Conservation (phyloP, 1,140 invertebrate genomes). For the Wasmannia auropunctata region DNA sequence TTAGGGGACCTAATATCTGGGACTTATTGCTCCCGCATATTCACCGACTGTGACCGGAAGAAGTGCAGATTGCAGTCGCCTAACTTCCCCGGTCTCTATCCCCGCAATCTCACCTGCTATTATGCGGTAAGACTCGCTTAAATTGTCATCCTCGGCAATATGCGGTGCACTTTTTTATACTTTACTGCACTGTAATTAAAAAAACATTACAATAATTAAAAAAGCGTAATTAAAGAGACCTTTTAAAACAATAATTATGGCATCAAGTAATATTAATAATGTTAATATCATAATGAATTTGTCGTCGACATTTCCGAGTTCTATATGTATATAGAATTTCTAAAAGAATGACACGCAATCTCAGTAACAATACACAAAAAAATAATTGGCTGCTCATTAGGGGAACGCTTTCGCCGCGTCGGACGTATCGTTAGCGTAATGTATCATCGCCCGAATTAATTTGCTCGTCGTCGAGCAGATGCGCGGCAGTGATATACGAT, state of each 20-base stretch:
- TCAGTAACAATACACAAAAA: neutral
- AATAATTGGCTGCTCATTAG: constrained; percentile 17
- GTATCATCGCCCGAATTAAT: constrained; percentile 51
- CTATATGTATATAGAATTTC: neutral
- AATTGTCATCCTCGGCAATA: constrained; percentile 3
- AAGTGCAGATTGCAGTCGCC: constrained; percentile 95
- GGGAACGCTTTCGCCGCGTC: neutral
- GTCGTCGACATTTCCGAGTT: neutral
- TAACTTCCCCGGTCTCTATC: constrained; percentile 96
- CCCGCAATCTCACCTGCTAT: constrained; percentile 95
- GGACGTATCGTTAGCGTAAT: constrained; percentile 11
- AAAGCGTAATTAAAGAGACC: neutral
- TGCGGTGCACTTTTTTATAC: neutral
- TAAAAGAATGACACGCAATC: neutral
- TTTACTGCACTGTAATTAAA: neutral
- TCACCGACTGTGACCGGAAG: constrained; percentile 95
- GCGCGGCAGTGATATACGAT: constrained; percentile 47
- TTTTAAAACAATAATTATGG: neutral
- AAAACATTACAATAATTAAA: neutral
- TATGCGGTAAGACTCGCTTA: constrained; percentile 88
- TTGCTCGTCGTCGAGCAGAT: constrained; percentile 38
- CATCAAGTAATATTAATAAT: neutral
- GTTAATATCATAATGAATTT: neutral
- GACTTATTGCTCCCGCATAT: constrained; percentile 95
- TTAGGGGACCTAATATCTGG: constrained; percentile 94